These are phyloP conservation scores for Apeira syringaria DNA, from an alignment of 2,888 invertebrate species.

Conservation along the genomic window DNA sequence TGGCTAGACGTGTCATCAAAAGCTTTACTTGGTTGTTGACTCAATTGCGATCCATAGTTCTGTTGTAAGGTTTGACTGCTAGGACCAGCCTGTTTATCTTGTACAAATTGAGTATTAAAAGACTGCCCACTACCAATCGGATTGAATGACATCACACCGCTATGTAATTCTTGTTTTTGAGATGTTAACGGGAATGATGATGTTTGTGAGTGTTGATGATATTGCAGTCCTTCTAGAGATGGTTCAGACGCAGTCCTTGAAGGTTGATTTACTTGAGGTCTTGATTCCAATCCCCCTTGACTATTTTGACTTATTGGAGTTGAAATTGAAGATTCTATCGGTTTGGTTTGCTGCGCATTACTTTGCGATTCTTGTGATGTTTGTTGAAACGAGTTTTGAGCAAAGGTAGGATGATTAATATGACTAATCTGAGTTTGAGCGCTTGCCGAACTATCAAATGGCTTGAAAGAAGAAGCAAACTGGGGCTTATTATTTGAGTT, in stretches of 20 bases:
- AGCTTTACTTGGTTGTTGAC: background rate
- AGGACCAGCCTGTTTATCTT: constrained; percentile 11
- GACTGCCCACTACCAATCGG: constrained; percentile 10
- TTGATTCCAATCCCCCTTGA: background rate
- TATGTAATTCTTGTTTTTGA: constrained; percentile 10
- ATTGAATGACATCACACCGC: constrained; percentile 7
- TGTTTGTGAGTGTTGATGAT: no score
- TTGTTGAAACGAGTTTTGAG: constrained; percentile 18
- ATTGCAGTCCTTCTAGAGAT: constrained; percentile 25
- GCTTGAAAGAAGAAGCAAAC: constrained; percentile 19
- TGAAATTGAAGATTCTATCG: constrained; percentile 1
- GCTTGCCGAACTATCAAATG: constrained; percentile 10
- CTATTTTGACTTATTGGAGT: constrained; percentile 20
- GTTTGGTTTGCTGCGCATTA: constrained; percentile 15
- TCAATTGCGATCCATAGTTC: constrained; percentile 2
- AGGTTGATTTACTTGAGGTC: constrained; percentile 22
- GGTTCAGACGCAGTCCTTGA: constrained; percentile 20
- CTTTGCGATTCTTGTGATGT: constrained; percentile 19
- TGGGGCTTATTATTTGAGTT: constrained; percentile 22
- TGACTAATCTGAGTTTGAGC: constrained; percentile 31
- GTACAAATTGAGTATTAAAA: constrained; percentile 10
- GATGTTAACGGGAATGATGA: background rate
- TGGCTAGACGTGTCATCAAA: constrained; percentile 6
- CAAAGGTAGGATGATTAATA: constrained; percentile 16
- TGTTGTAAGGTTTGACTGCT: background rate